Percentiles rank a stretch among this genome's conserved stretches.
phyloP scores from a whole-genome alignment of 2,113 vertebrate genomes.

The Camelus dromedarius region DNA sequence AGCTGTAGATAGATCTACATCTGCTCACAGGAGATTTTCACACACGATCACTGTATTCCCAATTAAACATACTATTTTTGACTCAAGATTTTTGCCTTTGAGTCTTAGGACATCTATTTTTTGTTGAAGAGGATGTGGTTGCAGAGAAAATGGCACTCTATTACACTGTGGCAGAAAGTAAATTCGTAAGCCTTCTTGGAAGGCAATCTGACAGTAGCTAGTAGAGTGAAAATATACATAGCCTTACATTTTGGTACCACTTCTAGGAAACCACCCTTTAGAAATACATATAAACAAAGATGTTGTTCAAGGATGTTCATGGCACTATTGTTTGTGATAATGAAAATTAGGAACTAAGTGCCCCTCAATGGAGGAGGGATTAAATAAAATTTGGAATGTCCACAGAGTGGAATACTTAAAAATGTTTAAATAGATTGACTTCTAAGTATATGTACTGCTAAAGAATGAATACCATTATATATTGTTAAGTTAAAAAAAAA shows the following conservation, averaged over 20 bases:
- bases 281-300: background rate
- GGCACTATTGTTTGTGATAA: background rate
- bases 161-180: background rate
- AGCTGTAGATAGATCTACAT: background rate
- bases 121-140: background rate
- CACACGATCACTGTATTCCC: background rate
- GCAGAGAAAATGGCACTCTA: background rate
- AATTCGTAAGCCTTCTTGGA: background rate
- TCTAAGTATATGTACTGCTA: background rate
- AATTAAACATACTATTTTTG: background rate
- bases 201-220: background rate
- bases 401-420: constrained; percentile 1
- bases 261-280: constrained; percentile 1
- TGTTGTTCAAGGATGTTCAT: background rate
- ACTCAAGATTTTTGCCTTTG: background rate
- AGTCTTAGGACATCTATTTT: background rate
- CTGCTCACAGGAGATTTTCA: background rate
- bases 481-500: constrained; percentile 2
- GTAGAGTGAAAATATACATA: background rate
- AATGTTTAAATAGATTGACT: background rate
- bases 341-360: background rate
- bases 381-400: background rate
- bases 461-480: background rate
- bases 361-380: background rate
- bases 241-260: background rate